Base-by-base conservation (phyloP, 2,113 vertebrate species). In the Calidris pugnax region DNA sequence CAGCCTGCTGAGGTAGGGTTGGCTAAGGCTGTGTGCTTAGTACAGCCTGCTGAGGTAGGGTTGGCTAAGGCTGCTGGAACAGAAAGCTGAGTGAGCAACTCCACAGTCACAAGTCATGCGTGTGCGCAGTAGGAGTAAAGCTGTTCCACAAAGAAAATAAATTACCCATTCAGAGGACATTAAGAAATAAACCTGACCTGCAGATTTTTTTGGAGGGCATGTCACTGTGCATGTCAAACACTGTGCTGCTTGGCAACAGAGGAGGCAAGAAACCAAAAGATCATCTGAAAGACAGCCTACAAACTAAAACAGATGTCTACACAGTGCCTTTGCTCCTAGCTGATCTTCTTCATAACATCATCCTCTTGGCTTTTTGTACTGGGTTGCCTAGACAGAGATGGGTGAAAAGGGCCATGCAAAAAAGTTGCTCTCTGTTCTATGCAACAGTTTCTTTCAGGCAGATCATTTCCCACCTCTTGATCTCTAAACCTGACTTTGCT, bases 111-210 rank as follows among this genome's bases (percentile, higher is more conserved):
- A 41, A 83, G n/a, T 6, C 13, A 12, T 63, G 23, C 0, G 2
- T 26, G 20, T 30, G 28, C n/a, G 24, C 30, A 66, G 45, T 28
- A 82, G 62, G 14, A 66, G 8, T 11, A 39, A 66, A 86, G 9
- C 14, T 53, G 35, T 66, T 85, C 35, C n/a, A 21, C 1, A 3
- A 62, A 73, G 41, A n/a, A 68, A 26, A 69, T 5, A 23, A 78
- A 23, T 19, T 69, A 0, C 15, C 51, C 7, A 8, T 53, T 71
- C 37, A 45, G 13, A 4, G 4, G 2, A 1, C 6, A 14, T 57
- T 63, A 71, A 55, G n/a, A 74, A 75, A 55, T 7, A 47, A 78
- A 75, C 20, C 10, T 35, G 27, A 48, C 13, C 8, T 15, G 13
- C 28, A 71, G 16, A 28, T 48, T 39, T 89, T 82, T 82, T 88